phyloP scores from a whole-genome alignment of 1,140 invertebrate genomes.

The Plodia interpunctella region DNA sequence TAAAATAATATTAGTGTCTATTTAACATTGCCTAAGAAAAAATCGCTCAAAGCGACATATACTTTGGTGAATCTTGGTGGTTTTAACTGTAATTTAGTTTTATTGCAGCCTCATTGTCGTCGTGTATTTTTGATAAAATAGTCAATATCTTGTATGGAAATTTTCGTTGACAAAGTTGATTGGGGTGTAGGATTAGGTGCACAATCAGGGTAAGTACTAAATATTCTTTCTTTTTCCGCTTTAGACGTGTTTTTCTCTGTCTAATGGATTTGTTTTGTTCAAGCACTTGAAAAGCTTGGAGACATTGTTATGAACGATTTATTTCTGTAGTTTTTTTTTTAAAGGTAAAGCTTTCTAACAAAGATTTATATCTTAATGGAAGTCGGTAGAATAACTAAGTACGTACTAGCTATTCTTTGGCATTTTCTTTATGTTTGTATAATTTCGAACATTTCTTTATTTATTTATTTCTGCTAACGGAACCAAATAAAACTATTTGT shows the following conservation, averaged over 20 bases:
- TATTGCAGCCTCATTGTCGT: constrained; percentile 8
- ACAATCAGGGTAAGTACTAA: neutral
- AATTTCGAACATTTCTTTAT: no score
- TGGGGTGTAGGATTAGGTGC: neutral
- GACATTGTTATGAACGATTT: no score
- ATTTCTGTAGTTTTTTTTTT: no score
- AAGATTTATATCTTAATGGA: no score
- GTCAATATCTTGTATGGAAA: neutral
- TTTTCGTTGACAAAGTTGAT: neutral
- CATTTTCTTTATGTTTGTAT: no score
- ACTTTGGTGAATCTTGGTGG: constrained; percentile 7
- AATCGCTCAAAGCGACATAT: constrained; percentile 4
- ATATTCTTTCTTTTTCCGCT: neutral
- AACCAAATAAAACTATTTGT: no score
- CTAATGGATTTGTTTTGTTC: no score
- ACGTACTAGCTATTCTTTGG: no score
- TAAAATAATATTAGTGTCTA: constrained; percentile 34
- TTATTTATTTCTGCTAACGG: no score
- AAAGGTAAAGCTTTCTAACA: no score
- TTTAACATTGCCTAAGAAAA: constrained; percentile 23
- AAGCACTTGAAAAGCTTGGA: no score
- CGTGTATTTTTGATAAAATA: neutral
- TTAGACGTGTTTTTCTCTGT: neutral
- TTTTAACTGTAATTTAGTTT: neutral
- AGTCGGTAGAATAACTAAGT: no score